These are phyloP conservation scores for Rhizomys pruinosus DNA, from an alignment of 2,113 vertebrate genomes.

Conservation along the genomic window DNA sequence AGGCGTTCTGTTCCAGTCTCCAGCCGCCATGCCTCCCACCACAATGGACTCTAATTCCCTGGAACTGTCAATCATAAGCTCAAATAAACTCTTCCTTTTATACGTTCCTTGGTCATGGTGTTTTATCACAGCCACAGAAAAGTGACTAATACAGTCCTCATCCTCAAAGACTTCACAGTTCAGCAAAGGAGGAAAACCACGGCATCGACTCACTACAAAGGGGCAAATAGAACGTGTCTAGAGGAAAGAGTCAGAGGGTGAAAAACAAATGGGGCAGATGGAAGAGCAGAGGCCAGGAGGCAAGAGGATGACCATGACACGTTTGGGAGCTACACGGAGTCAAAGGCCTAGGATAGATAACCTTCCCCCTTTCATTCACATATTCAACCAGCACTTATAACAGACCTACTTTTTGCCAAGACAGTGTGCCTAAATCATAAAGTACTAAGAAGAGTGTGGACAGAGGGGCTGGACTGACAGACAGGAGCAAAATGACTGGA, in stretches of 20 bases:
- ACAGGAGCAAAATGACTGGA: background rate
- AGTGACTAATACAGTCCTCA: too few relatives aligned
- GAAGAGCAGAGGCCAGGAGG: background rate
- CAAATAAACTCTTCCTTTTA: too few relatives aligned
- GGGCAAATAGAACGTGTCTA: background rate
- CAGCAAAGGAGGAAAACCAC: background rate
- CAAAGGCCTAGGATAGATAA: background rate
- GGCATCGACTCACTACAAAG: background rate
- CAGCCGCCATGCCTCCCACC: too few relatives aligned
- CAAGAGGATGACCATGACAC: background rate
- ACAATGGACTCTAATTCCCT: too few relatives aligned
- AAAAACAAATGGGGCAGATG: background rate
- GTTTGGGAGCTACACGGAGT: background rate
- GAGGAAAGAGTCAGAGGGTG: background rate
- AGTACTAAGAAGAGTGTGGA: fast-evolving
- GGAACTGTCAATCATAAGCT: too few relatives aligned
- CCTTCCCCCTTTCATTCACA: background rate
- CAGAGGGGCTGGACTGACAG: background rate
- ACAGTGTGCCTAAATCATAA: background rate
- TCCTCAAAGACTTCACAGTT: background rate
- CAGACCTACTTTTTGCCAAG: background rate
- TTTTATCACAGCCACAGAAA: too few relatives aligned
- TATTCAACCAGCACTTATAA: background rate
- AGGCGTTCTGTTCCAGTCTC: too few relatives aligned
- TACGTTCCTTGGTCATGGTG: too few relatives aligned